Conservation (phyloP, 1,140 invertebrate species). For the Micrasema minimum region DNA sequence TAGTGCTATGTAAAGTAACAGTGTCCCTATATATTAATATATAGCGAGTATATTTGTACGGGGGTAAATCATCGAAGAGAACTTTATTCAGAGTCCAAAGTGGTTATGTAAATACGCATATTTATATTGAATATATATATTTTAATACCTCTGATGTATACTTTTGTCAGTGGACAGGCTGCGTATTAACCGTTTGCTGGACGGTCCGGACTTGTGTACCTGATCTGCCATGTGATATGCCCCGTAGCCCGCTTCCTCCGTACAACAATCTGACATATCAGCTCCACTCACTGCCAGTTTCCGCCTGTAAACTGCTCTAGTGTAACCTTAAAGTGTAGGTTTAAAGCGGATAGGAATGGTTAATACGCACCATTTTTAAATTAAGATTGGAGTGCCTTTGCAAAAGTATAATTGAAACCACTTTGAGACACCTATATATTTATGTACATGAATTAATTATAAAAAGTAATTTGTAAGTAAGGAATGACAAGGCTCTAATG, state of each 20-base stretch:
- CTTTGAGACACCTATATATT: slow-evolving; percentile 23
- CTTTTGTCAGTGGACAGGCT: slow-evolving; percentile 28
- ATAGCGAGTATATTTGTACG: slow-evolving; percentile 39
- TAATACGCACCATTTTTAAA: slow-evolving; percentile 15
- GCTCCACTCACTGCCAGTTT: neutral
- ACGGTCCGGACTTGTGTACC: neutral
- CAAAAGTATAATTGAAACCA: slow-evolving; percentile 42
- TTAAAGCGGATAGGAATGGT: slow-evolving; percentile 11
- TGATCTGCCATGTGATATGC: no score
- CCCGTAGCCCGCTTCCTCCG: no score
- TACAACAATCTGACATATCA: neutral
- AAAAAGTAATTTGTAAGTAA: slow-evolving; percentile 16
- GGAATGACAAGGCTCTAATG: slow-evolving; percentile 28
- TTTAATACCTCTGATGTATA: slow-evolving; percentile 38
- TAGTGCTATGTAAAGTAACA: slow-evolving; percentile 16
- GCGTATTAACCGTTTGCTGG: slow-evolving; percentile 13
- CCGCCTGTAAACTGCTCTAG: neutral
- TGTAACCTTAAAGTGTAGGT: neutral
- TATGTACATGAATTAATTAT: slow-evolving; percentile 23
- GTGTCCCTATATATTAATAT: slow-evolving; percentile 19
- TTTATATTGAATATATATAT: slow-evolving; percentile 34
- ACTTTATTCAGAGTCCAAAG: slow-evolving; percentile 30
- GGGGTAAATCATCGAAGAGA: slow-evolving; percentile 39
- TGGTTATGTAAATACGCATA: slow-evolving; percentile 40
- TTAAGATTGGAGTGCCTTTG: slow-evolving; percentile 43